Percentiles rank a stretch among this genome's conserved stretches.
phyloP scores from a whole-genome alignment of 2,113 vertebrate species.

The Peromyscus maniculatus region DNA sequence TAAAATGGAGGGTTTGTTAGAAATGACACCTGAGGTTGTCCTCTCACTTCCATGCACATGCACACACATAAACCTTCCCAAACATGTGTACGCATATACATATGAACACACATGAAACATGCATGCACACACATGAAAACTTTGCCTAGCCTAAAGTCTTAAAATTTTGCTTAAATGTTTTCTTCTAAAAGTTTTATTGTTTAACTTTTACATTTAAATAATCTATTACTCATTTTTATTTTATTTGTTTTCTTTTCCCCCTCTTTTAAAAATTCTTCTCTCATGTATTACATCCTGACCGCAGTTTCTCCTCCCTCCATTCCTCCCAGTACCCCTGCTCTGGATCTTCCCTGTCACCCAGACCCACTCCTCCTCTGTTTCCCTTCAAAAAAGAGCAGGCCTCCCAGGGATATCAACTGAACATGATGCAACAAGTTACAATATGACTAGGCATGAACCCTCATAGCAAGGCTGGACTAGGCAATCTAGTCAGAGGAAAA shows the following conservation, averaged over 20 bases:
- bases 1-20: not conserved
- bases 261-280: not conserved
- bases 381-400: not conserved
- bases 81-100: not conserved
- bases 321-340: not conserved
- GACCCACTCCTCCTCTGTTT: not conserved
- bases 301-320: not conserved
- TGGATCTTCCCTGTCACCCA: not conserved
- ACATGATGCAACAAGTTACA: not conserved
- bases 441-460: not conserved
- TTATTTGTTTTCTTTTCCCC: no score
- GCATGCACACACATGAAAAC: not conserved
- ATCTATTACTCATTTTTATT: not conserved
- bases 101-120: not conserved
- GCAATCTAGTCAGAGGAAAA: not conserved
- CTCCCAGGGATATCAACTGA: not conserved
- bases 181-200: conserved; percentile 12
- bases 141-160: not conserved
- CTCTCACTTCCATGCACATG: not conserved
- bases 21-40: not conserved
- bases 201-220: not conserved
- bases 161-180: not conserved
- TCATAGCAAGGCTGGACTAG: not conserved
- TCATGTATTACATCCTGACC: not conserved
- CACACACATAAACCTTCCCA: not conserved